These are phyloP conservation scores for Cephalopachus bancanus DNA, from an alignment of 2,797 vertebrate species.

Conservation along the genomic window DNA sequence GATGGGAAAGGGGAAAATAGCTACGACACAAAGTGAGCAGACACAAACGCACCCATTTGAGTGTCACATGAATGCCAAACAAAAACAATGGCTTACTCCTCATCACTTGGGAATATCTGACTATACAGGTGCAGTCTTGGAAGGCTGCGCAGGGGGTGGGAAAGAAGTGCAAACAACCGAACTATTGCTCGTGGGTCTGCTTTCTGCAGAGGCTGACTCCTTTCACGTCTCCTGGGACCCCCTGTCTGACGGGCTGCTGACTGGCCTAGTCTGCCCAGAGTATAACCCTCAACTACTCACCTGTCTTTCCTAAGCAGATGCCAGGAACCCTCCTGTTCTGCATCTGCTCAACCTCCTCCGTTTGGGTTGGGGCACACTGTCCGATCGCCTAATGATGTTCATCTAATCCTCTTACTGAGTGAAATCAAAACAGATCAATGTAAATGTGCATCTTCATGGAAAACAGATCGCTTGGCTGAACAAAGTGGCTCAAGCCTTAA, in stretches of 20 bases:
- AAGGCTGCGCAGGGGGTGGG: neutral
- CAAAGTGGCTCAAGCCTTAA: too few species aligned
- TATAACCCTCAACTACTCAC: neutral
- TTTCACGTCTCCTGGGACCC: neutral
- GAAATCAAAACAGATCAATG: slow-evolving; percentile 38
- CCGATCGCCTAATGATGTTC: neutral
- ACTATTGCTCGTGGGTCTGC: neutral
- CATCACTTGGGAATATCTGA: slow-evolving; percentile 2
- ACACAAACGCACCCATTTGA: slow-evolving; percentile 44
- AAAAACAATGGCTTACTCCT: slow-evolving; percentile 1
- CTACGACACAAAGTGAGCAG: neutral
- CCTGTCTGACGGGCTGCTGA: neutral
- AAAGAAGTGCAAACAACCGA: neutral
- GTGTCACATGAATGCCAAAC: slow-evolving; percentile 18
- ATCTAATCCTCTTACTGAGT: slow-evolving; percentile 41
- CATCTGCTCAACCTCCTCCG: neutral
- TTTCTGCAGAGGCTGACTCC: neutral
- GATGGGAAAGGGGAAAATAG: neutral
- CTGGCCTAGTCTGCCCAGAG: slow-evolving; percentile 6
- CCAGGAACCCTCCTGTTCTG: neutral
- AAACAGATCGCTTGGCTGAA: neutral
- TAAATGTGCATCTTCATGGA: slow-evolving; percentile 1
- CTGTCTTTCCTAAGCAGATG: neutral
- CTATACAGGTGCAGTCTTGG: neutral
- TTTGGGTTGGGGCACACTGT: neutral